phyloP scores from a whole-genome alignment of 2,113 vertebrate genomes.

The Tychaedon coryphoeus region DNA sequence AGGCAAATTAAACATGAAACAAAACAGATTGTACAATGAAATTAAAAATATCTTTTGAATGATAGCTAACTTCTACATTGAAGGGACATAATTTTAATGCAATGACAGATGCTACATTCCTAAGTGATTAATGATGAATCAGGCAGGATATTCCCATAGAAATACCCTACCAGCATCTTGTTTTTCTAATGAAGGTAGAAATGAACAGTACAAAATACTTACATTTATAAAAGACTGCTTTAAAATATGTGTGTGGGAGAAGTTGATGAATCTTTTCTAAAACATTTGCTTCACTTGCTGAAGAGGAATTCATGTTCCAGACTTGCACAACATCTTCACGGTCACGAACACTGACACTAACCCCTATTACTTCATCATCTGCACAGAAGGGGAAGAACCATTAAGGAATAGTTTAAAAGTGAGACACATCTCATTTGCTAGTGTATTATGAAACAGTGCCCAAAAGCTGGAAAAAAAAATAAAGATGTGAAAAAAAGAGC shows the following conservation, averaged over 20 bases:
- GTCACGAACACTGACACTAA: slow-evolving; percentile 91
- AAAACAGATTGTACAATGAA: neutral
- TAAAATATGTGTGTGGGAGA: slow-evolving; percentile 88
- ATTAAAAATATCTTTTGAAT: neutral
- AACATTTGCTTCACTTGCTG: slow-evolving; percentile 86
- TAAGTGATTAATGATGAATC: neutral
- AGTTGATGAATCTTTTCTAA: slow-evolving; percentile 89
- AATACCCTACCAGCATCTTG: neutral
- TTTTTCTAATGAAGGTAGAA: neutral
- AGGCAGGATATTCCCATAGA: neutral
- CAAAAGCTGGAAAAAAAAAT: neutral
- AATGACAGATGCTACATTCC: neutral
- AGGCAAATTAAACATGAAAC: neutral
- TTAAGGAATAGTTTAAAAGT: neutral
- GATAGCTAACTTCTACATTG: neutral
- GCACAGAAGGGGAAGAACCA: neutral
- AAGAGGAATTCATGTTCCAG: slow-evolving; percentile 92
- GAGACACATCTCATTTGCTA: neutral
- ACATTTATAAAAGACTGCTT: slow-evolving; percentile 97
- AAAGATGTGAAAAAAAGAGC: neutral
- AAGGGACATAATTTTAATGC: neutral
- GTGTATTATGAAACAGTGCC: neutral
- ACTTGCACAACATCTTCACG: slow-evolving; percentile 92
- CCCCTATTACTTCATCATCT: slow-evolving; percentile 95
- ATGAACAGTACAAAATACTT: slow-evolving; percentile 70